Evolutionary conservation across 2,888 invertebrate genomes (phyloP).

Genomic region (Sarcophaga caerulescens): DNA sequence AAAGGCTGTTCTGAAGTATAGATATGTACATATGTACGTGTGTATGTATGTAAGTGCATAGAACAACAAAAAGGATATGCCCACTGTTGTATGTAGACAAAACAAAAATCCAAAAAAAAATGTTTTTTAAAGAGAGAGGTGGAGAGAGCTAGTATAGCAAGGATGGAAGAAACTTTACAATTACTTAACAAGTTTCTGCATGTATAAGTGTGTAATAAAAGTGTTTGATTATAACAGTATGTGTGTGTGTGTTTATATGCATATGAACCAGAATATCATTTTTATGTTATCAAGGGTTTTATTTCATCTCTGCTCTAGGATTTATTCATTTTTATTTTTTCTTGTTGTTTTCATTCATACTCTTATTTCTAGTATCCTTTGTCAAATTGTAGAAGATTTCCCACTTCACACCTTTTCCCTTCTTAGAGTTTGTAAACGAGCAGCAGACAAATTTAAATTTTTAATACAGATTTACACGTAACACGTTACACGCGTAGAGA

Average conservation of each 20-base stretch:
- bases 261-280: slow-evolving; percentile 33
- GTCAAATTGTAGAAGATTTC: slow-evolving; percentile 48
- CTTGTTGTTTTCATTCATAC: neutral
- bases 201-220: neutral
- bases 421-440: neutral
- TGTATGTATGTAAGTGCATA: neutral
- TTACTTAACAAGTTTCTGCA: slow-evolving; percentile 49
- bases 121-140: no score
- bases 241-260: neutral
- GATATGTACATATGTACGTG: neutral
- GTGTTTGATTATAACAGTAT: neutral
- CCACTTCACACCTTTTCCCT: neutral
- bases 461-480: slow-evolving; percentile 31
- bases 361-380: slow-evolving; percentile 42
- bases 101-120: neutral
- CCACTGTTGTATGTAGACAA: neutral
- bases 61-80: neutral
- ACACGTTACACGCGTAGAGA: slow-evolving; percentile 44
- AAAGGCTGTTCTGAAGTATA: slow-evolving; percentile 30
- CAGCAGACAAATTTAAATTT: slow-evolving; percentile 51
- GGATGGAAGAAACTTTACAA: slow-evolving; percentile 40
- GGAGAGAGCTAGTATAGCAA: neutral
- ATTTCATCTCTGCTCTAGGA: neutral
- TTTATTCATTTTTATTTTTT: neutral
- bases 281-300: slow-evolving; percentile 36